Evolutionary conservation across 2,888 invertebrate genomes (phyloP).

Genomic region (Athripsodes cinereus): DNA sequence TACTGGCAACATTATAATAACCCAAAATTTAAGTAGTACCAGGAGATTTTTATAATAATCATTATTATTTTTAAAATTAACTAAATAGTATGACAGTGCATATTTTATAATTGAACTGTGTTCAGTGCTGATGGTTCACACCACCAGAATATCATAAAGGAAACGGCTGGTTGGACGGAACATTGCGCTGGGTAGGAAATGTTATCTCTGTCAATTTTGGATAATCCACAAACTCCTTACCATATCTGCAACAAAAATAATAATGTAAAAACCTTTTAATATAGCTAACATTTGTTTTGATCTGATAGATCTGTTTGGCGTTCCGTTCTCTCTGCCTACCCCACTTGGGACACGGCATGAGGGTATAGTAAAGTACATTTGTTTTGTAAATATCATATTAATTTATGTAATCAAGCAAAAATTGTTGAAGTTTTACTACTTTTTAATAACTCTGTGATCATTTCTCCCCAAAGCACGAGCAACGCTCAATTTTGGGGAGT

Average conservation of each 20-base stretch:
- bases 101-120: constrained; percentile 7
- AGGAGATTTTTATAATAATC: too few relatives aligned
- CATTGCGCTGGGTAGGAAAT: constrained; percentile 33
- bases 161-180: constrained; percentile 30
- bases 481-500: too few relatives aligned
- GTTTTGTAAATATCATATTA: neutral
- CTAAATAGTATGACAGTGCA: too few relatives aligned
- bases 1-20: too few relatives aligned
- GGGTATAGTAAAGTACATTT: neutral
- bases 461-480: too few relatives aligned
- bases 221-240: constrained; percentile 91
- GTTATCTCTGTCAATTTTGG: constrained; percentile 62
- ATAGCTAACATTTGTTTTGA: too few relatives aligned
- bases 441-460: too few relatives aligned
- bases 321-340: too few relatives aligned
- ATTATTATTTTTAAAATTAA: too few relatives aligned
- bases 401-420: neutral
- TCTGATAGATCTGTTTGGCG: too few relatives aligned
- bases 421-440: neutral
- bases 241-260: constrained; percentile 56
- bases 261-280: neutral
- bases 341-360: too few relatives aligned
- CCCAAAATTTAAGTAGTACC: too few relatives aligned
- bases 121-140: neutral
- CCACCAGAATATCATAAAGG: constrained; percentile 24